phyloP scores from a whole-genome alignment of 2,888 invertebrate species.

The Scaptomyza cyrtandrae region DNA sequence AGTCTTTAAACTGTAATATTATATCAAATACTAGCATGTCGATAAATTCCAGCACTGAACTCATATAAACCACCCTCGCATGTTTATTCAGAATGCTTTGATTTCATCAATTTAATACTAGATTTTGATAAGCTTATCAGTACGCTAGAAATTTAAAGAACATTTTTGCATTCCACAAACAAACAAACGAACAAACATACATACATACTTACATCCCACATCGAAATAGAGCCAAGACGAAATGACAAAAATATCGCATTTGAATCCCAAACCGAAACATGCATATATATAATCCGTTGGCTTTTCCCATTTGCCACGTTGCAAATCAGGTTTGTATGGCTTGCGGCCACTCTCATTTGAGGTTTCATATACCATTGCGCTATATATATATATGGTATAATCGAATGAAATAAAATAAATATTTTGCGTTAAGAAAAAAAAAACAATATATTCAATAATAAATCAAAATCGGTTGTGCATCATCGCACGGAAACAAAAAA shows the following conservation, averaged over 20 bases:
- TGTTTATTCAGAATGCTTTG: background rate
- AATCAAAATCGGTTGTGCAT: constrained; percentile 11
- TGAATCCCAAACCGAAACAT: constrained; percentile 92
- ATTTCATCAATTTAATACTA: background rate
- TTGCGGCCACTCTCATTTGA: constrained; percentile 81
- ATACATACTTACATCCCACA: constrained; percentile 75
- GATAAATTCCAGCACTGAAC: too few relatives aligned
- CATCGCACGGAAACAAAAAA: constrained; percentile 2
- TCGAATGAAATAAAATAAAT: background rate
- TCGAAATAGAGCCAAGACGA: constrained; percentile 81
- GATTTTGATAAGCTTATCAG: constrained; percentile 27
- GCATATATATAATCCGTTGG: constrained; percentile 91
- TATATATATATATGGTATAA: constrained; percentile 1
- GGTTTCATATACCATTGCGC: constrained; percentile 75
- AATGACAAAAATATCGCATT: constrained; percentile 91
- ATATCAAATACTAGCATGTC: too few relatives aligned
- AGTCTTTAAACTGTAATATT: too few relatives aligned
- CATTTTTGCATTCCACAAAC: constrained; percentile 6
- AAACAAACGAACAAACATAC: background rate
- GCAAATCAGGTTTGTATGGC: constrained; percentile 81
- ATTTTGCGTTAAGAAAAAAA: background rate
- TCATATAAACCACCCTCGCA: background rate
- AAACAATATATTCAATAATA: constrained; percentile 8
- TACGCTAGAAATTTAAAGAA: constrained; percentile 1
- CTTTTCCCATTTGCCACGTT: constrained; percentile 89